Evolutionary conservation across 2,113 vertebrate genomes (phyloP), one percentile per base, ranked within the genome.

Genomic region (Phrynosoma platyrhinos): DNA sequence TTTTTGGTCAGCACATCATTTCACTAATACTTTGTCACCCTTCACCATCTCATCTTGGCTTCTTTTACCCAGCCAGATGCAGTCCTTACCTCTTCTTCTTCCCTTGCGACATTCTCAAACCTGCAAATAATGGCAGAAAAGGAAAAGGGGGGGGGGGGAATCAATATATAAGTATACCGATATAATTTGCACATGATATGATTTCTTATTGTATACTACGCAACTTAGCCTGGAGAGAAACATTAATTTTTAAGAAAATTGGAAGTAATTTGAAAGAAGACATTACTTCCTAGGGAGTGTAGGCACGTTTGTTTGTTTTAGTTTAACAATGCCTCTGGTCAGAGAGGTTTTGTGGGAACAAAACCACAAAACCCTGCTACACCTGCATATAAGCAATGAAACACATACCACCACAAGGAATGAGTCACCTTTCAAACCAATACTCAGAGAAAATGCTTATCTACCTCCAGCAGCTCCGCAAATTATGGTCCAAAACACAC

Each of bases 81-180:
- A 69, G 3, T 27, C 14, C 86, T 82, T 13, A 87, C 86, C 58
- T 87, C 40, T 87, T 80, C 12, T 81, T 76, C 53, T 62, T 25
- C 27, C 9, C 30, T 21, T 64, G 69, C 52, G 86, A 82, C 79
- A 87, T 87, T 21, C 14, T 32, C 71, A 58, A 66, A 32, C 53
- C 86, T 87, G 71, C 36, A 87, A 64, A 81, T 20, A 81, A 81
- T 47, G 21, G 30, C 52, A 80, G 9, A 47, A 16, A 64, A 79
- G n/a, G 9, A 25, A 58, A 1, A 12, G 1, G 9, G 13, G 2
- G 14, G 1, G 9, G 13, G 2, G 58, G 58, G 14, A 62, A 62
- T 52, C 9, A 13, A 23, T 36, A 9, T 66, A 14, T 30, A 85
- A 76, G 5, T 32, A 58, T 8, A 77, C 25, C 14, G 23, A 9